Conservation (phyloP, 2,888 invertebrate species). For the Germaria angustata region DNA sequence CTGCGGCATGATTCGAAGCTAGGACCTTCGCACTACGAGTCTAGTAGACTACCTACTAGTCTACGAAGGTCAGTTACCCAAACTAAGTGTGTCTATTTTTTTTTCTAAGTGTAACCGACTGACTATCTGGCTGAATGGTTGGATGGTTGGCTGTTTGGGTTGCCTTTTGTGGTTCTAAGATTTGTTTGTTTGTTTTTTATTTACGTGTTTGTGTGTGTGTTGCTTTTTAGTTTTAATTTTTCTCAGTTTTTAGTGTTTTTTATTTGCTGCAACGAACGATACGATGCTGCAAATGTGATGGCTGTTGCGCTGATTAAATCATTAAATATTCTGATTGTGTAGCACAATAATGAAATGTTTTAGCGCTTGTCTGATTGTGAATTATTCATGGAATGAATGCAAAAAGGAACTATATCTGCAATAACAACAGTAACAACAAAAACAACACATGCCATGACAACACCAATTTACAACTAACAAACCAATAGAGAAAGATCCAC, state of each 20-base stretch:
- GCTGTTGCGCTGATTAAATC: conserved; percentile 73
- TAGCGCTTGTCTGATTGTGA: conserved; percentile 79
- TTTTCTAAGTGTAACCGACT: too few relatives aligned
- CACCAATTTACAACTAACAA: conserved; percentile 56
- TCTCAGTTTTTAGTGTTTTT: background rate
- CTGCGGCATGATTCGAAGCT: too few relatives aligned
- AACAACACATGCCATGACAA: conserved; percentile 25
- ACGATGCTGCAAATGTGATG: conserved; percentile 67
- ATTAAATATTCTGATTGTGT: conserved; percentile 80
- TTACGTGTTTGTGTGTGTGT: conserved; percentile 16
- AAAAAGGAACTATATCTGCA: conserved; percentile 51
- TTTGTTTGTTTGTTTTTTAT: conserved; percentile 23
- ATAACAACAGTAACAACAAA: conserved; percentile 24
- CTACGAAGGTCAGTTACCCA: too few relatives aligned
- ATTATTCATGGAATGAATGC: conserved; percentile 79
- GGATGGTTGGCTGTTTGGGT: conserved; percentile 28
- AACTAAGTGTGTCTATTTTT: too few relatives aligned
- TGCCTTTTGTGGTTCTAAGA: conserved; percentile 36
- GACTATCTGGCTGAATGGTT: background rate
- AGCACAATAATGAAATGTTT: conserved; percentile 79
- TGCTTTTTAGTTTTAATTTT: conserved; percentile 33
- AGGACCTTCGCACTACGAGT: too few relatives aligned
- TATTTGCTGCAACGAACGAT: conserved; percentile 51
- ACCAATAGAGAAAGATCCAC: conserved; percentile 30
- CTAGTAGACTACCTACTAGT: too few relatives aligned